A percentile compares a stretch with the other conserved stretches of the same genome.
These are phyloP conservation scores for Lordiphosa stackelbergi DNA, from an alignment of 1,140 invertebrate species.

Conservation along the genomic window DNA sequence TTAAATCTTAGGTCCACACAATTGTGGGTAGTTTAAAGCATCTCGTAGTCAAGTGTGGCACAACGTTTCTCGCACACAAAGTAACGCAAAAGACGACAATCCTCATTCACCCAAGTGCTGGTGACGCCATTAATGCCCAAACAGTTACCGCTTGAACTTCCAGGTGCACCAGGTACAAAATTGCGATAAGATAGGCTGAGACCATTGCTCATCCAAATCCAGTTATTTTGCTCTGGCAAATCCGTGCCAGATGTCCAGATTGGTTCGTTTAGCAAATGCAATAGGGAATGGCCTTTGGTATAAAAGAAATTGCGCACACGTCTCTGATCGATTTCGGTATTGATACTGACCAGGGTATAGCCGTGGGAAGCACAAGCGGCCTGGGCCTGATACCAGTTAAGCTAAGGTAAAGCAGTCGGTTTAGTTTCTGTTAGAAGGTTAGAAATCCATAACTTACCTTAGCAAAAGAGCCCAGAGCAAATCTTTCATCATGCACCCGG, in stretches of 20 bases:
- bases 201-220: constrained; percentile 41
- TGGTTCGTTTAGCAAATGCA: constrained; percentile 14
- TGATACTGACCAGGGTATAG: constrained; percentile 31
- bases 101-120: constrained; percentile 21
- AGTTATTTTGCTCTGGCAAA: constrained; percentile 14
- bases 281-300: constrained; percentile 13
- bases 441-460: constrained; percentile 4
- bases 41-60: too few relatives aligned
- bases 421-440: neutral
- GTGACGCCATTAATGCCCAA: constrained; percentile 20
- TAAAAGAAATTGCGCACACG: constrained; percentile 29
- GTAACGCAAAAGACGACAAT: constrained; percentile 4
- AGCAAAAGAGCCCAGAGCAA: constrained; percentile 33
- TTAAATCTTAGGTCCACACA: too few relatives aligned
- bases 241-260: constrained; percentile 41
- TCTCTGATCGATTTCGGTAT: constrained; percentile 25
- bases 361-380: constrained; percentile 28
- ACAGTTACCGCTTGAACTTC: constrained; percentile 2
- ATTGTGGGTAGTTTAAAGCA: too few relatives aligned
- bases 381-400: constrained; percentile 46
- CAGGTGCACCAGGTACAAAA: constrained; percentile 17
- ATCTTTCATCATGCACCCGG: constrained; percentile 11
- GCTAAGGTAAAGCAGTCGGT: constrained; percentile 10
- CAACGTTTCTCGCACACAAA: constrained; percentile 35
- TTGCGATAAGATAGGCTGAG: constrained; percentile 35